Conservation (phyloP, 2,888 invertebrate species). For the Coronaproctus castanopsis region DNA sequence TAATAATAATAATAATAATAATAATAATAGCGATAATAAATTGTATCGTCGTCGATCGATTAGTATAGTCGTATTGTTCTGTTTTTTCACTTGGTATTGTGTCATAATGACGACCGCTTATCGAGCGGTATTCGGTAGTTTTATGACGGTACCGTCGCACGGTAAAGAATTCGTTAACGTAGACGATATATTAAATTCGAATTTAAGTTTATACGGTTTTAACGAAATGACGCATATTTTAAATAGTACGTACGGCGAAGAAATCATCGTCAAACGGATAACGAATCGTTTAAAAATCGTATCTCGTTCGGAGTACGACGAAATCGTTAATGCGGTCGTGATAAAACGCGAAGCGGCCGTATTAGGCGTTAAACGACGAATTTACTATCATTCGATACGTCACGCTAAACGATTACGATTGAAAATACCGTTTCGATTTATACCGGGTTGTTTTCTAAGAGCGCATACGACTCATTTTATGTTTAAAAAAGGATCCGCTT, state of each 20-base stretch:
- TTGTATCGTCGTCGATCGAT: constrained; percentile 2
- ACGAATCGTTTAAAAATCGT: constrained; percentile 9
- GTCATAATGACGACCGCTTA: constrained; percentile 16
- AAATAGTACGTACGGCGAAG: constrained; percentile 10
- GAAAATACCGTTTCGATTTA: constrained; percentile 17
- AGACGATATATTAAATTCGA: constrained; percentile 14
- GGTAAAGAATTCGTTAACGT: constrained; percentile 15
- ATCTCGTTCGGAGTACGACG: constrained; percentile 10
- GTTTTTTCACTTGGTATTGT: constrained; percentile 15
- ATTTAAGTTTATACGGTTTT: constrained; percentile 8
- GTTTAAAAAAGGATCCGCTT: constrained; percentile 14
- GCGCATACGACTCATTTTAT: constrained; percentile 17
- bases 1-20: too few species aligned
- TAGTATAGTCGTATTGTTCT: constrained; percentile 12
- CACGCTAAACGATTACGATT: constrained; percentile 15
- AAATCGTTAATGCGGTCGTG: constrained; percentile 13
- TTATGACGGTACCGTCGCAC: constrained; percentile 16
- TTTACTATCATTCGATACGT: constrained; percentile 16
- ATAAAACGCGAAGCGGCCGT: constrained; percentile 14
- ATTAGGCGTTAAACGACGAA: constrained; percentile 16
- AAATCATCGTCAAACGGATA: constrained; percentile 6
- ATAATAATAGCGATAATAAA: neutral
- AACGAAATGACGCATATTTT: constrained; percentile 14
- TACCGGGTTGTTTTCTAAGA: constrained; percentile 17
- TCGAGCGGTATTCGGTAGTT: constrained; percentile 16